Evolutionary conservation across 2,797 vertebrate genomes (phyloP).

Genomic region (Enteromius fasciolatus): DNA sequence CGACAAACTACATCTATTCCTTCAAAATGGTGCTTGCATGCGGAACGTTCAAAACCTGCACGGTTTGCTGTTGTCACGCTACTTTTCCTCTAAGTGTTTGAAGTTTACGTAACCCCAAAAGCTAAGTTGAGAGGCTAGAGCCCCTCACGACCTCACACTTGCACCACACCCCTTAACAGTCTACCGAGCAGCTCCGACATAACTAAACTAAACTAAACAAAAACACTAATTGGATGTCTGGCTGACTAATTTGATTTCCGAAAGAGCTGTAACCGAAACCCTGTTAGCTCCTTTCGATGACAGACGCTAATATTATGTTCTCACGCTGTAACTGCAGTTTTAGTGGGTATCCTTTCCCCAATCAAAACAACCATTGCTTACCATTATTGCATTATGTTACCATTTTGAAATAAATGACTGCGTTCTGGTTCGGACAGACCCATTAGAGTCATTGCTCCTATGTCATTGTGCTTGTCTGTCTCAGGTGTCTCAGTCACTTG

Average conservation of each 20-base stretch:
- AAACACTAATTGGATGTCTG: slow-evolving; percentile 85
- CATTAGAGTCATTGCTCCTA: slow-evolving; percentile 73
- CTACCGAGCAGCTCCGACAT: slow-evolving; percentile 71
- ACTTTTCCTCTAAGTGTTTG: slow-evolving; percentile 3
- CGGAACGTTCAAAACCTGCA: slow-evolving; percentile 21
- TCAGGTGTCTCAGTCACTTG: slow-evolving; percentile 37
- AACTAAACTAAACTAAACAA: slow-evolving; percentile 75
- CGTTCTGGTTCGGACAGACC: slow-evolving; percentile 73
- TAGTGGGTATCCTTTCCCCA: slow-evolving; percentile 78
- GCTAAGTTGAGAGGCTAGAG: slow-evolving; percentile 32
- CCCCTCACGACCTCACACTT: slow-evolving; percentile 9
- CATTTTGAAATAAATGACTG: slow-evolving; percentile 83
- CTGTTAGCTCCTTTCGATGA: slow-evolving; percentile 79
- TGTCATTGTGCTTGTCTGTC: slow-evolving; percentile 68
- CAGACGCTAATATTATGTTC: slow-evolving; percentile 80
- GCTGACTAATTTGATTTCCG: slow-evolving; percentile 81
- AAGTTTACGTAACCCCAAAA: slow-evolving; percentile 43
- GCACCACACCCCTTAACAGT: slow-evolving; percentile 67
- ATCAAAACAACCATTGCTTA: slow-evolving; percentile 82
- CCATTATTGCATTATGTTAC: slow-evolving; percentile 83
- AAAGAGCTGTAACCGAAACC: slow-evolving; percentile 82
- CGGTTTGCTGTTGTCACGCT: background rate
- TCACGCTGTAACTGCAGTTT: slow-evolving; percentile 77
- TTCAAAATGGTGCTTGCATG: slow-evolving; percentile 49
- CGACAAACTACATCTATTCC: slow-evolving; percentile 60